A percentile compares a stretch with the other conserved stretches of the same genome.
Evolutionary conservation across 2,113 vertebrate genomes (phyloP).

Genomic region (Daboia siamensis): DNA sequence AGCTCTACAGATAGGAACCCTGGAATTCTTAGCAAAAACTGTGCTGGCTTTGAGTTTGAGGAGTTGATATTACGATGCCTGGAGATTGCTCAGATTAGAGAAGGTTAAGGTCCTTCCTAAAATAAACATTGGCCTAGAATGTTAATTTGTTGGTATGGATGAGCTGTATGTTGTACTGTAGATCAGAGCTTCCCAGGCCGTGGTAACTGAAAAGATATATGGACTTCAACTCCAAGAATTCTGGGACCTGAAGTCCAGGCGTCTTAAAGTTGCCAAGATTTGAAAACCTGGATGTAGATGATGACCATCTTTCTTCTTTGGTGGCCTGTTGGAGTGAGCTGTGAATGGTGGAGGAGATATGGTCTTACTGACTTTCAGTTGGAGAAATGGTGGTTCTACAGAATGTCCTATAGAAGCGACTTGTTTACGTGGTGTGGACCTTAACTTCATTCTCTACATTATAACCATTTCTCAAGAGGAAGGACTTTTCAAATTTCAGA

Average conservation of each 20-base stretch:
- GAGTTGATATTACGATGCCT: background rate
- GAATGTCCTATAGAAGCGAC: background rate
- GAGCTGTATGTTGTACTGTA: too few relatives aligned
- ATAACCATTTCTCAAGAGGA: background rate
- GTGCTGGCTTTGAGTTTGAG: background rate
- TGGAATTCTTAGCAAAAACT: background rate
- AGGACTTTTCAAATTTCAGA: background rate
- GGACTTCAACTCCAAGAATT: background rate
- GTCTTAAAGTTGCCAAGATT: background rate
- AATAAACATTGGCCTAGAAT: background rate
- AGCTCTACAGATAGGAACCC: background rate
- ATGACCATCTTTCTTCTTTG: background rate
- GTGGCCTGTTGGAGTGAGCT: background rate
- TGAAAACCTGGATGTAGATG: background rate
- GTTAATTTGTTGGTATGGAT: background rate
- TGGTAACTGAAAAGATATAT: too few relatives aligned
- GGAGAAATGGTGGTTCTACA: background rate
- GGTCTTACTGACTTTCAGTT: background rate
- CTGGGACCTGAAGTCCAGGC: background rate
- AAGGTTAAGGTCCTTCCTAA: background rate
- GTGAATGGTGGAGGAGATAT: background rate
- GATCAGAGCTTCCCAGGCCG: background rate
- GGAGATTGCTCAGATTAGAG: background rate
- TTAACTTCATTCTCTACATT: background rate
- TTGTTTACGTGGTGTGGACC: conserved; percentile 11